Conservation (phyloP, 1,140 invertebrate genomes). For the Pomacea maculata region DNA sequence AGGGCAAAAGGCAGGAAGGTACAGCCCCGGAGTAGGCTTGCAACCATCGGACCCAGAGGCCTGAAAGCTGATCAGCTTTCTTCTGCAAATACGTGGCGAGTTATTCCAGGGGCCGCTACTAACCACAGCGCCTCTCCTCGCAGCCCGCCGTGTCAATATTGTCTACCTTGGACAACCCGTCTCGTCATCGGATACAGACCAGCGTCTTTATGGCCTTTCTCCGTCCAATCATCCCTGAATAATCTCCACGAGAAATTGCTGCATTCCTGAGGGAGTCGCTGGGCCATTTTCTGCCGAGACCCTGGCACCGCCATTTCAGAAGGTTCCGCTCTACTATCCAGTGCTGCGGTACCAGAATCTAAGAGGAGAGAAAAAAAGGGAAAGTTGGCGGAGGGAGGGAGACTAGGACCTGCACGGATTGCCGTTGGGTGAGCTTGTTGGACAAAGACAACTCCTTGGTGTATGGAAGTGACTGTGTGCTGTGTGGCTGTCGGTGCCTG, state of each 20-base stretch:
- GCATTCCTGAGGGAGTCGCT: constrained; percentile 25
- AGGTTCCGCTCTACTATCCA: not conserved
- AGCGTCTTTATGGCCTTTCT: constrained; percentile 7
- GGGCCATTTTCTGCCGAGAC: constrained; percentile 26
- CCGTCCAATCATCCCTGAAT: constrained; percentile 27
- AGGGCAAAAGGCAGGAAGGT: too few species aligned
- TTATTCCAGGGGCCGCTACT: too few species aligned
- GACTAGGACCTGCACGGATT: not conserved
- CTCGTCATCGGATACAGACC: constrained; percentile 20
- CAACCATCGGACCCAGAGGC: too few species aligned
- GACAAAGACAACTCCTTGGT: too few species aligned
- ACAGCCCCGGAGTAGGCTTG: too few species aligned
- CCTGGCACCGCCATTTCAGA: constrained; percentile 5
- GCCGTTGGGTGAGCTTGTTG: not conserved
- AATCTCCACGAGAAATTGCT: constrained; percentile 32
- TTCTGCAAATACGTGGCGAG: too few species aligned
- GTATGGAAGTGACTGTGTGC: too few species aligned
- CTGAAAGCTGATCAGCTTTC: too few species aligned
- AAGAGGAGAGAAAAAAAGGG: not conserved
- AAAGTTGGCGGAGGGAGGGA: not conserved
- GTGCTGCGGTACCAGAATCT: not conserved
- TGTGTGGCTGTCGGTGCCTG: too few species aligned
- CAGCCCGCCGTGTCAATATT: constrained; percentile 9
- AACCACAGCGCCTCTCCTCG: too few species aligned
- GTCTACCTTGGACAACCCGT: constrained; percentile 15